phyloP scores from a whole-genome alignment of 2,113 vertebrate species.

The Coptodon rendalli region DNA sequence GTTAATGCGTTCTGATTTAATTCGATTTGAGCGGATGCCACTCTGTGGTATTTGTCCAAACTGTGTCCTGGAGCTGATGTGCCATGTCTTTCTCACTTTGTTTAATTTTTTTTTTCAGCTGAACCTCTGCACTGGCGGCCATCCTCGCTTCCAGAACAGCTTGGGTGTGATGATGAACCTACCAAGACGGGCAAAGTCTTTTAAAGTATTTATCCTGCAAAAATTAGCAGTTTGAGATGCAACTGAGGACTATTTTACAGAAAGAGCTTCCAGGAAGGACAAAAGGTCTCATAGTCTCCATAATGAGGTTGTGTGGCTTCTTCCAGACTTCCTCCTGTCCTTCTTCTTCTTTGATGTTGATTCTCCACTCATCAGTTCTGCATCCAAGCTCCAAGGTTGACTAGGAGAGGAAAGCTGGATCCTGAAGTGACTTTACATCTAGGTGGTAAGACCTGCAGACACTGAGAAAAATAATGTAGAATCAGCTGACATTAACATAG shows the following conservation, averaged over 20 bases:
- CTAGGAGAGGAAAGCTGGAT: constrained; percentile 35
- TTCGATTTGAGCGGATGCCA: not conserved
- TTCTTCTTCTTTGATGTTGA: constrained; percentile 8
- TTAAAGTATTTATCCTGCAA: not conserved
- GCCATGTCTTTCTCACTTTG: not conserved
- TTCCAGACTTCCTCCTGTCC: not conserved
- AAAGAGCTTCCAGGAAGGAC: not conserved
- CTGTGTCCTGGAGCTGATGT: constrained; percentile 2
- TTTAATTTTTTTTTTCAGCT: not conserved
- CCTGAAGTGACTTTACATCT: constrained; percentile 37
- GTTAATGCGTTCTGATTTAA: constrained; percentile 15
- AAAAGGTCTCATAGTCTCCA: not conserved
- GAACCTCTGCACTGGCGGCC: not conserved
- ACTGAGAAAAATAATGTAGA: not conserved
- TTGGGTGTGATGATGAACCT: not conserved
- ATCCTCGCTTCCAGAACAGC: not conserved
- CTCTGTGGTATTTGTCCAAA: not conserved
- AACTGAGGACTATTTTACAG: constrained; percentile 41
- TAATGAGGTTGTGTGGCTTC: not conserved
- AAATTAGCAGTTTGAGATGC: not conserved
- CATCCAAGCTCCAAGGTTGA: constrained; percentile 14
- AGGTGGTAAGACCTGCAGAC: constrained; percentile 40
- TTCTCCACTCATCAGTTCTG: constrained; percentile 14
- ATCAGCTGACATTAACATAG: not conserved
- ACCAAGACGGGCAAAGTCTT: not conserved